These are phyloP conservation scores for Oncopodura yosiiana DNA, from an alignment of 1,140 invertebrate genomes.

Conservation along the genomic window DNA sequence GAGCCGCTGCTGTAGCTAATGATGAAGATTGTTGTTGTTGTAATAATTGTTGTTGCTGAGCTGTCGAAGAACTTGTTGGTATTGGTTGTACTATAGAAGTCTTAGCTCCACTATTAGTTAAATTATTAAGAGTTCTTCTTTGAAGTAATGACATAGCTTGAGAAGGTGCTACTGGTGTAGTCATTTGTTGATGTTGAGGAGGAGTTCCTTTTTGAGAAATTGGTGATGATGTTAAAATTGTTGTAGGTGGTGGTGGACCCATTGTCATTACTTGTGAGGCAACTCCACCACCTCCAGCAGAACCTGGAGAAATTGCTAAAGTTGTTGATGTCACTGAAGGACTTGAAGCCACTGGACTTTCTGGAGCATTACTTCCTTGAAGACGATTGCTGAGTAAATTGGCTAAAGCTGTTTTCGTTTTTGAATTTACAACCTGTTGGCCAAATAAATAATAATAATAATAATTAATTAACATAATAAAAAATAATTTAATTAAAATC, in stretches of 20 bases:
- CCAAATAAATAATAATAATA: background rate
- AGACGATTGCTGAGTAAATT: slow-evolving; percentile 86
- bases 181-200: slow-evolving; percentile 30
- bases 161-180: slow-evolving; percentile 42
- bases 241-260: slow-evolving; percentile 33
- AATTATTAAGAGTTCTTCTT: slow-evolving; percentile 14
- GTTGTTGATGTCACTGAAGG: slow-evolving; percentile 49
- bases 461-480: background rate
- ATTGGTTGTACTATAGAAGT: slow-evolving; percentile 1
- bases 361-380: slow-evolving; percentile 48
- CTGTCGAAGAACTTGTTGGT: background rate
- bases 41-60: background rate
- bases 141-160: slow-evolving; percentile 36
- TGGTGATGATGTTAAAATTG: slow-evolving; percentile 23
- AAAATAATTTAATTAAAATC: background rate
- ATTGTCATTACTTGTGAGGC: slow-evolving; percentile 47
- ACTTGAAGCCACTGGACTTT: slow-evolving; percentile 32
- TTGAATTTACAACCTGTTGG: slow-evolving; percentile 64
- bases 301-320: slow-evolving; percentile 7
- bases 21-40: slow-evolving; percentile 26
- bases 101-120: slow-evolving; percentile 18
- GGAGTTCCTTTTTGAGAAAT: no score
- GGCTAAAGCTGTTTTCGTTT: slow-evolving; percentile 89
- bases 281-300: slow-evolving; percentile 8
- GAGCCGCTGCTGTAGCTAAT: slow-evolving; percentile 13